These are phyloP conservation scores for Polyploca ridens DNA, from an alignment of 2,888 invertebrate species.

Conservation along the genomic window DNA sequence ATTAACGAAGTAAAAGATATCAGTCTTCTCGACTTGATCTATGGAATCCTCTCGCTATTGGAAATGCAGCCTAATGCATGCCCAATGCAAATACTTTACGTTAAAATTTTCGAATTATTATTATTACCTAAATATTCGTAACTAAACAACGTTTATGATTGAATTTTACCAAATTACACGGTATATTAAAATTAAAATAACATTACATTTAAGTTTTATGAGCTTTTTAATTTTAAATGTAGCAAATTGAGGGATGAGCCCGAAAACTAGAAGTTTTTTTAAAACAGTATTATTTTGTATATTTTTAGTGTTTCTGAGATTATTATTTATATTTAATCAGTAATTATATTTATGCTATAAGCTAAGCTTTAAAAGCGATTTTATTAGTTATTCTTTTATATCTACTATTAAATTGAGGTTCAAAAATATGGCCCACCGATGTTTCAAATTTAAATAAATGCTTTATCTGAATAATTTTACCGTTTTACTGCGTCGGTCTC, in stretches of 20 bases:
- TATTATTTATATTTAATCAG: background rate
- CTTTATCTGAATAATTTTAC: too few relatives aligned
- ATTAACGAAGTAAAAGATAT: too few relatives aligned
- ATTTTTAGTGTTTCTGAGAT: background rate
- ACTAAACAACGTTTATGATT: background rate
- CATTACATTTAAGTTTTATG: background rate
- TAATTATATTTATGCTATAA: background rate
- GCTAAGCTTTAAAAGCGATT: background rate
- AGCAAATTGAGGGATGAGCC: background rate
- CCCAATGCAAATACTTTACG: background rate
- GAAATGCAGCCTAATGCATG: background rate
- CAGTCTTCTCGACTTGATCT: too few relatives aligned
- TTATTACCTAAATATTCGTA: background rate
- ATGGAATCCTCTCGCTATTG: background rate
- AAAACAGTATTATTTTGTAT: background rate
- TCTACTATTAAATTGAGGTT: background rate
- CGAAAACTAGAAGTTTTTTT: background rate
- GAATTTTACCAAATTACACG: background rate
- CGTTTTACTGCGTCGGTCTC: too few relatives aligned
- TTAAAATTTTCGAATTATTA: background rate
- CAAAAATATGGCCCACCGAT: background rate
- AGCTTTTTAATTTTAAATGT: background rate
- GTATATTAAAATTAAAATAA: slow-evolving; percentile 3
- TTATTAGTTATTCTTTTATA: background rate
- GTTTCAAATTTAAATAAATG: too few relatives aligned